Conservation (phyloP, 2,113 vertebrate species). For the Lanius ludovicianus region DNA sequence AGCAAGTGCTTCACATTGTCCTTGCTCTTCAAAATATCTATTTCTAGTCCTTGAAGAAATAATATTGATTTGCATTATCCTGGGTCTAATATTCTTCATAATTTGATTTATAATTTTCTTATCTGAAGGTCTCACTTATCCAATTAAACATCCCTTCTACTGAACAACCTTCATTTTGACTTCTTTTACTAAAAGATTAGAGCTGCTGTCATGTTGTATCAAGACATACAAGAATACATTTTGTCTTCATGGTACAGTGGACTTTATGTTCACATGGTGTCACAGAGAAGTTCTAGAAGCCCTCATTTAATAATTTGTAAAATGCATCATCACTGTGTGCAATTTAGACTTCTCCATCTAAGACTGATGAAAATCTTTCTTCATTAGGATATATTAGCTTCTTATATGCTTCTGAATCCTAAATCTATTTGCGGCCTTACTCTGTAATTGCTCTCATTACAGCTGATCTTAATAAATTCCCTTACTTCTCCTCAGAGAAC, state of each 20-base stretch:
- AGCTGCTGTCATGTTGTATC: rapidly evolving
- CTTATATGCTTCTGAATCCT: background rate
- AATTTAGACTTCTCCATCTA: background rate
- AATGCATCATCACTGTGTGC: background rate
- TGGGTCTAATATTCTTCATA: background rate
- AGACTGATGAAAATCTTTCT: background rate
- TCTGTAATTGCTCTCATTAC: background rate
- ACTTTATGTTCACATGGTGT: background rate
- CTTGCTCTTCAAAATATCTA: background rate
- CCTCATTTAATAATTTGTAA: background rate
- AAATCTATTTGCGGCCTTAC: background rate
- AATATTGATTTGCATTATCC: background rate
- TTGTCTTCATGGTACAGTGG: background rate
- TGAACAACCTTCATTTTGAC: background rate
- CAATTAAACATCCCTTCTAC: background rate
- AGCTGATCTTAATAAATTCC: background rate
- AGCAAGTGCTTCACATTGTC: rapidly evolving
- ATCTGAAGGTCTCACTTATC: background rate
- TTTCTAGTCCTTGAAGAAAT: background rate
- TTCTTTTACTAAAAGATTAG: background rate
- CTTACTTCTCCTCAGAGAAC: background rate
- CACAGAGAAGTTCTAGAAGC: background rate
- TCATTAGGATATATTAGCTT: background rate
- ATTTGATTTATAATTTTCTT: background rate
- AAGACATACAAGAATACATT: background rate